A percentile compares a stretch with the other conserved stretches of the same genome.
Evolutionary conservation across 2,113 vertebrate species (phyloP).

Genomic region (Bubo scandiacus): DNA sequence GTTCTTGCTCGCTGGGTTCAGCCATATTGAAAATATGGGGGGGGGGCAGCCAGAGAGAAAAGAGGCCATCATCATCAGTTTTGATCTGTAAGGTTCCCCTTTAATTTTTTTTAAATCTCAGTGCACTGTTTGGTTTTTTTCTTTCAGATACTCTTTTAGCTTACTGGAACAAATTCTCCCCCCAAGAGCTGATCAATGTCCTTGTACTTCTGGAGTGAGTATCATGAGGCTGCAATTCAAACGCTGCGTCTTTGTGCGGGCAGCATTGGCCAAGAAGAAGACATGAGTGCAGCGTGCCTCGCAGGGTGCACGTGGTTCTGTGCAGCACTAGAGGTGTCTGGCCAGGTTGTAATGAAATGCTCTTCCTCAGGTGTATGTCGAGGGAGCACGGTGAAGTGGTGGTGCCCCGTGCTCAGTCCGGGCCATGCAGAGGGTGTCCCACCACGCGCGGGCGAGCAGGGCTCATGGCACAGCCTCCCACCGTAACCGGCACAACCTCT

Average conservation of each 20-base stretch:
- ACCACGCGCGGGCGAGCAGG: rapidly evolving
- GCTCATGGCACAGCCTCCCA: neutral
- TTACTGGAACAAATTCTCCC: constrained; percentile 93
- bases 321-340: neutral
- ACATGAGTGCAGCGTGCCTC: neutral
- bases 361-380: neutral
- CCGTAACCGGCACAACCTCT: neutral
- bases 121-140: neutral
- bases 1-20: neutral
- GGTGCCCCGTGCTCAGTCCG: neutral
- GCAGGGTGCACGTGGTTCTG: rapidly evolving
- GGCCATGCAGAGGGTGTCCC: neutral
- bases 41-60: neutral
- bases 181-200: constrained; percentile 91
- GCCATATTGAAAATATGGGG: too few species aligned
- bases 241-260: neutral
- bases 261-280: neutral
- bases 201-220: constrained; percentile 94
- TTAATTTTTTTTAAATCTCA: neutral
- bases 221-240: neutral
- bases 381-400: neutral
- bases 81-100: neutral
- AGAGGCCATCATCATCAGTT: neutral
- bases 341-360: neutral
- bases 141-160: constrained; percentile 86